Base-by-base conservation (phyloP, 2,113 vertebrate species). In the Hylia prasina region DNA sequence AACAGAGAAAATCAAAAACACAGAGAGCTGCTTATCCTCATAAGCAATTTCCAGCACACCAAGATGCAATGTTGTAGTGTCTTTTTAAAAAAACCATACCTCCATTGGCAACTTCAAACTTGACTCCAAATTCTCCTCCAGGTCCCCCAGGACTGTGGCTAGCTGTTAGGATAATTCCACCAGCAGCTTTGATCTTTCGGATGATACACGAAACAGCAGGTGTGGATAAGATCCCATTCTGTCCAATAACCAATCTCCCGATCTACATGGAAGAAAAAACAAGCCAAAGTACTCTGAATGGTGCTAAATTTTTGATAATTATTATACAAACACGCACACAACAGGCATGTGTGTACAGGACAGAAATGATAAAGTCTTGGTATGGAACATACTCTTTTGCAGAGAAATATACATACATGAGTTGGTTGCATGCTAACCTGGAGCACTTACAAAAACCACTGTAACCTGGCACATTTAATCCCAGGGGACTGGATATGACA, bases 131-230 rank as follows among this genome's bases (percentile, higher is more conserved):
- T 95, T 99, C 99, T 96, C 99, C 99, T 78, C 98, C 98, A 10
- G 99, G 99, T 42, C 99, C 99, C 83, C 99, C 99, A 20, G 99
- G 99, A 97, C 99, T 99, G 97, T 99, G 99, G 95, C 99, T 99
- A 35, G 99, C 99, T 90, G 99, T 99, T 39, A 99, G 97, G 95
- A 99, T 99, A 97, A 99, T 99, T 68, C 99, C 99, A 56, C 99
- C 99, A 39, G 99, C 99, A 64, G 99, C 99, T 97, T 99, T 99
- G 97, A 99, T 99, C 98, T 99, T 99, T 89, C 99, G 98, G 97
- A 99, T 99, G 97, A 99, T 99, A 97, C 99, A 99, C 28, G 99
- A 99, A 89, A 99, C 99, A 39, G 99, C 99, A 69, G 99, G 99
- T 20, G 99, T 99, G 18, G 99, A 99, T 95, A 99, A 98, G 91